Percentiles rank a stretch among this genome's conserved stretches.
phyloP scores from a whole-genome alignment of 2,888 invertebrate species.

The Tachina lurida region DNA sequence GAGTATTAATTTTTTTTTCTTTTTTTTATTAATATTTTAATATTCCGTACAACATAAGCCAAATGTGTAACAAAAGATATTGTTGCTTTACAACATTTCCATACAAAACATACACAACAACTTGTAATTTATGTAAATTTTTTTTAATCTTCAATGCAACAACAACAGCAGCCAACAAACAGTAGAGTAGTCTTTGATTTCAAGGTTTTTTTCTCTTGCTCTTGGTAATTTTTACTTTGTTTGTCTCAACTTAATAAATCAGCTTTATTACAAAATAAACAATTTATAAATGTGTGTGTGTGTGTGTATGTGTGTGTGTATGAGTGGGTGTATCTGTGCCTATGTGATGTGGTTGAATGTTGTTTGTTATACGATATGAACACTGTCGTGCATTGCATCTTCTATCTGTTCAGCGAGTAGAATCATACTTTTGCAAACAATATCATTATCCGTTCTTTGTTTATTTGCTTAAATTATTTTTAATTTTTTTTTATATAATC shows the following conservation, averaged over 20 bases:
- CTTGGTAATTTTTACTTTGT: slow-evolving; percentile 36
- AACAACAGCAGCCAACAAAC: slow-evolving; percentile 38
- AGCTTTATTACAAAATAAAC: slow-evolving; percentile 71
- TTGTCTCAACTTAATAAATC: slow-evolving; percentile 70
- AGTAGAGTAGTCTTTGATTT: slow-evolving; percentile 36
- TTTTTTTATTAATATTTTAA: slow-evolving; percentile 45
- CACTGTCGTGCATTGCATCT: slow-evolving; percentile 28
- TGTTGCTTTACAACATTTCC: slow-evolving; percentile 18
- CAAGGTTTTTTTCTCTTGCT: not conserved
- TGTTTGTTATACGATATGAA: not conserved
- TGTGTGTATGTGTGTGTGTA: not conserved
- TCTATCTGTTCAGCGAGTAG: slow-evolving; percentile 1
- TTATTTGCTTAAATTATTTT: slow-evolving; percentile 47
- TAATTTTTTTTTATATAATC: slow-evolving; percentile 26
- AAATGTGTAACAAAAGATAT: slow-evolving; percentile 28
- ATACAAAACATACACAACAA: slow-evolving; percentile 5
- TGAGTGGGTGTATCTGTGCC: not conserved
- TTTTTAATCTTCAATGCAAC: slow-evolving; percentile 35
- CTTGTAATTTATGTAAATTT: slow-evolving; percentile 7
- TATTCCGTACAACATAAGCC: slow-evolving; percentile 54
- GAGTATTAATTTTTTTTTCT: not conserved
- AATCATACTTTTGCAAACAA: slow-evolving; percentile 59
- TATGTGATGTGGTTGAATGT: not conserved
- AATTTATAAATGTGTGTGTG: slow-evolving; percentile 42
- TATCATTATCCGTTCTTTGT: slow-evolving; percentile 64